Evolutionary conservation across 2,888 invertebrate species (phyloP), one percentile per base, ranked within the genome.

Genomic region (Heliconius aoede): DNA sequence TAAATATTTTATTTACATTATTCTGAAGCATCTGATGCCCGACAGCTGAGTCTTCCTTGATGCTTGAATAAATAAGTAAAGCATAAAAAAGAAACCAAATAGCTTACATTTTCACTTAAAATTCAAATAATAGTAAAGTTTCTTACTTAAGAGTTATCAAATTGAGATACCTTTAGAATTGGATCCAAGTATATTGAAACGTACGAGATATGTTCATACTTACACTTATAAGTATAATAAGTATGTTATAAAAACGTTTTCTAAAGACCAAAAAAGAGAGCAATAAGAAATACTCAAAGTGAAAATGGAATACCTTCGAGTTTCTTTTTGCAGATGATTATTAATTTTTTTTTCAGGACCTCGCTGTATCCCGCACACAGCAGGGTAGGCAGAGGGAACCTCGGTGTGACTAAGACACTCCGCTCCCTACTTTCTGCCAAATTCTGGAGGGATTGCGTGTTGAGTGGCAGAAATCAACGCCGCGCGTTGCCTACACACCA

Each of bases 31-130:
- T 40, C 36, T 40, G 36, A 36, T 65, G 40, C 15, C 24, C 36
- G 36, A 65, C 36, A 24, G 65, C 65, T 65, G 65, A 36, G 26
- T 65, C 24, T 40, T 65, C n/a, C 36, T 40, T 36, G 15, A 65
- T 65, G 65, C 36, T n/a, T 24, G 40, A 40, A 36, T 40, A 65
- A 65, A 64, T 24, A 65, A 65, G 9, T 15, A 64, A 32, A 64
- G 13, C n/a, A 64, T 24, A 11, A 4, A 36, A 64, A 64, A 1
- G 15, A 60, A 60, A 26, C 26, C 15, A 60, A 60, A 26, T 0
- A 5, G 24, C 5, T 24, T 26, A 60, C 26, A 60, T 60, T 60
- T 60, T 60, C 18, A 46, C 18, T 46, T 18, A 46, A 46, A 46
- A 46, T 46, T 46, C 18, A 46, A 46, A 60, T 26, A 60, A 26